Evolutionary conservation across 1,140 invertebrate species (phyloP).

Genomic region (Kradibia gibbosae): DNA sequence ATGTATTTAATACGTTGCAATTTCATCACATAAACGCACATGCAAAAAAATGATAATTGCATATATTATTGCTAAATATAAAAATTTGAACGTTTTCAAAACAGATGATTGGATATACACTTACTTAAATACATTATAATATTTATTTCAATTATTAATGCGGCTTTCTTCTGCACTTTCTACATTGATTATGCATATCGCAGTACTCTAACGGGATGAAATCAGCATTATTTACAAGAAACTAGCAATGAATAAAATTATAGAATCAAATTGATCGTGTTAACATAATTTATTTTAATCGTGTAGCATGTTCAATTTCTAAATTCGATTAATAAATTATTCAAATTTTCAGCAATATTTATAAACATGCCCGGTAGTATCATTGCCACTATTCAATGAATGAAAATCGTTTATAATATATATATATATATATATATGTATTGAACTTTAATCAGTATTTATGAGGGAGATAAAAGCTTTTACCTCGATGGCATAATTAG

Average conservation of each 20-base stretch:
- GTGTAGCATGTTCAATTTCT: neutral
- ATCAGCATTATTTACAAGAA: neutral
- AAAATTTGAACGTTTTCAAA: neutral
- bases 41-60: neutral
- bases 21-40: neutral
- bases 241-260: slow-evolving; percentile 24
- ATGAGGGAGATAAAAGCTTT: no score
- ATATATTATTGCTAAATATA: neutral
- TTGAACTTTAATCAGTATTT: no score
- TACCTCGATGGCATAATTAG: no score
- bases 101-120: neutral
- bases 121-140: slow-evolving; percentile 19
- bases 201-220: neutral
- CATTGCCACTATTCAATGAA: no score
- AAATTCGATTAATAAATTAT: neutral
- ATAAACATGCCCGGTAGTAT: no score
- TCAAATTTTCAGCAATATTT: no score
- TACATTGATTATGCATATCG: neutral
- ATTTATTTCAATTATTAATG: slow-evolving; percentile 8
- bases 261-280: neutral
- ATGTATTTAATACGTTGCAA: neutral
- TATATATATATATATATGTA: no score
- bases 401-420: no score
- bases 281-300: neutral
- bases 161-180: neutral